phyloP scores from a whole-genome alignment of 2,797 vertebrate genomes.

The Eremophila alpestris region DNA sequence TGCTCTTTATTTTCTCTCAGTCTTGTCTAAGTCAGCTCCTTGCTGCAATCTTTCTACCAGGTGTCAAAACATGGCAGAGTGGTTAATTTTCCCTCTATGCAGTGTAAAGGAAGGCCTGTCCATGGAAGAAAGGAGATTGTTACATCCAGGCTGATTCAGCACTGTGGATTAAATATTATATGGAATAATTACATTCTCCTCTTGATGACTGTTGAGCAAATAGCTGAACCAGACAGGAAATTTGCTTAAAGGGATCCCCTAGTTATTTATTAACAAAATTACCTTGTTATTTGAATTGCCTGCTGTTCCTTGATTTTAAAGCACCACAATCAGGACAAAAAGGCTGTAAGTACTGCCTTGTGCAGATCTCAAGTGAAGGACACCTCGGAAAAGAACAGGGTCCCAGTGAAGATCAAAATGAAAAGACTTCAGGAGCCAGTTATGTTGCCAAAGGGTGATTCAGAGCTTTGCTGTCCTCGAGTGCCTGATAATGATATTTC shows the following conservation, averaged over 20 bases:
- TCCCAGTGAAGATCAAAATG: neutral
- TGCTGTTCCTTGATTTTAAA: neutral
- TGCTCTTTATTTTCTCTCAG: neutral
- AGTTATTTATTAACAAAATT: neutral
- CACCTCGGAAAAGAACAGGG: neutral
- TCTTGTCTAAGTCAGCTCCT: neutral
- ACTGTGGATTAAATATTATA: neutral
- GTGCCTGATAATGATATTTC: neutral
- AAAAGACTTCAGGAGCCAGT: neutral
- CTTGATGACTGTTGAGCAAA: neutral
- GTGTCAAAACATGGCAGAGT: neutral
- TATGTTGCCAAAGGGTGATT: neutral
- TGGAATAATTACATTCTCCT: neutral
- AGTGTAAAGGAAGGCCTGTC: neutral
- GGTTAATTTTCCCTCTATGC: neutral
- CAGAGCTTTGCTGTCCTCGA: neutral
- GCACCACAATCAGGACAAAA: neutral
- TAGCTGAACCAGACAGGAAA: neutral
- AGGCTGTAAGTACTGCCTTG: neutral
- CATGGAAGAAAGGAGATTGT: neutral
- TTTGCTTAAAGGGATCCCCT: neutral
- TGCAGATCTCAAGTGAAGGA: neutral
- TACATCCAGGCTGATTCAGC: neutral
- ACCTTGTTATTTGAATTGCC: neutral
- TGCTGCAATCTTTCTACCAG: neutral